Evolutionary conservation across 2,113 vertebrate species (phyloP).

Genomic region (Regulus satrapa): DNA sequence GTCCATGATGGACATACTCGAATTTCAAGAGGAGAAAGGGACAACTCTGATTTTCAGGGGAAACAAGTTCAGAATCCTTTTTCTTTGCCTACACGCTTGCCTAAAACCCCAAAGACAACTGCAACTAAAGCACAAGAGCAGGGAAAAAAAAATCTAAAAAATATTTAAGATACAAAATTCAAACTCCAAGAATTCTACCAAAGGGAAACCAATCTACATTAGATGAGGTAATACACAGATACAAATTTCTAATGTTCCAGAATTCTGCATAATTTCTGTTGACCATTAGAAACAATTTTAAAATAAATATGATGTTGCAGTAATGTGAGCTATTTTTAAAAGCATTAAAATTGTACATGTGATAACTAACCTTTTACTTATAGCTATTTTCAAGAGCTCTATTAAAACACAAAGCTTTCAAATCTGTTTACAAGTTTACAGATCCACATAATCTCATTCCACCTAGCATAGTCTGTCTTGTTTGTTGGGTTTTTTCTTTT

Average conservation of each 20-base stretch:
- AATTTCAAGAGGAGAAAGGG: neutral
- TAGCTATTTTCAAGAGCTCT: neutral
- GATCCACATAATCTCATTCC: neutral
- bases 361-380: neutral
- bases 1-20: neutral
- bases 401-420: neutral
- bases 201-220: neutral
- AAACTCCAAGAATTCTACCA: neutral
- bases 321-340: neutral
- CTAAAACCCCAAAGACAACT: neutral
- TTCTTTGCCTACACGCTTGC: neutral
- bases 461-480: neutral
- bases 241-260: neutral
- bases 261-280: neutral
- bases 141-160: neutral
- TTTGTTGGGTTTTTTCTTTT: neutral
- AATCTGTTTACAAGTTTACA: neutral
- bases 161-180: neutral
- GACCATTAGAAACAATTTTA: neutral
- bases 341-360: neutral
- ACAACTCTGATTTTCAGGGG: neutral
- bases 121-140: neutral
- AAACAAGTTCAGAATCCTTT: neutral
- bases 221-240: neutral
- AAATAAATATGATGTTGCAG: neutral